These are phyloP conservation scores for Phyllotreta striolata DNA, from an alignment of 2,888 invertebrate genomes.

Conservation along the genomic window DNA sequence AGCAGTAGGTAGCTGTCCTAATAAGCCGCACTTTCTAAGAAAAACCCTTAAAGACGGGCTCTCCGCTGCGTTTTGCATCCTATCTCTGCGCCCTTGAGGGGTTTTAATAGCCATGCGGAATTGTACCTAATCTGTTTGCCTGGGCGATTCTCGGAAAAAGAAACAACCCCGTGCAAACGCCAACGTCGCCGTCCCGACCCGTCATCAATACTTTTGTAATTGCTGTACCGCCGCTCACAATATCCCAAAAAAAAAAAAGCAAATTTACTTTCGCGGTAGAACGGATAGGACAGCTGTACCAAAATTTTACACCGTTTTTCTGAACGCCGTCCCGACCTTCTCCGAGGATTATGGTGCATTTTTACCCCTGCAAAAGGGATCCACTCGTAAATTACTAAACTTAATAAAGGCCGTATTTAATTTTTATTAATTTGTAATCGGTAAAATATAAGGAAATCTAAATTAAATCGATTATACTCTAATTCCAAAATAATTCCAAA, in stretches of 20 bases:
- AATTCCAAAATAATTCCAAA: too few relatives aligned
- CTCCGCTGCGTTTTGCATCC: constrained; percentile 7
- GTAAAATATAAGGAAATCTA: too few relatives aligned
- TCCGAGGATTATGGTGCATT: too few relatives aligned
- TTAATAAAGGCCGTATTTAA: too few relatives aligned
- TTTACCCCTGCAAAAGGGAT: too few relatives aligned
- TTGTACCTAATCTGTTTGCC: constrained; percentile 36
- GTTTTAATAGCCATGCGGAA: constrained; percentile 18
- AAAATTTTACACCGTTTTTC: too few relatives aligned
- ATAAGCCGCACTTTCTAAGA: constrained; percentile 13
- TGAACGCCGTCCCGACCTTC: too few relatives aligned
- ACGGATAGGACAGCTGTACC: not conserved
- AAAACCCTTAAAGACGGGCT: constrained; percentile 21
- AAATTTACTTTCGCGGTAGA: constrained; percentile 12
- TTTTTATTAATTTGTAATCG: too few relatives aligned
- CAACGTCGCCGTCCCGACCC: constrained; percentile 20
- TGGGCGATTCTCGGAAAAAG: constrained; percentile 49
- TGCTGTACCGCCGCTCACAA: constrained; percentile 13
- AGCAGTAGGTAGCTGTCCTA: not conserved
- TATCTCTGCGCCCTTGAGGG: constrained; percentile 19
- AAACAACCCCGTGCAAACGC: constrained; percentile 41
- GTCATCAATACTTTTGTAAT: constrained; percentile 10
- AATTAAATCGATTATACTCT: too few relatives aligned
- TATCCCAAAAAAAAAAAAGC: constrained; percentile 2
- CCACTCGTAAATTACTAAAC: too few relatives aligned